Base-by-base conservation (phyloP, 1,140 invertebrate species). In the Leptinotarsa texana region DNA sequence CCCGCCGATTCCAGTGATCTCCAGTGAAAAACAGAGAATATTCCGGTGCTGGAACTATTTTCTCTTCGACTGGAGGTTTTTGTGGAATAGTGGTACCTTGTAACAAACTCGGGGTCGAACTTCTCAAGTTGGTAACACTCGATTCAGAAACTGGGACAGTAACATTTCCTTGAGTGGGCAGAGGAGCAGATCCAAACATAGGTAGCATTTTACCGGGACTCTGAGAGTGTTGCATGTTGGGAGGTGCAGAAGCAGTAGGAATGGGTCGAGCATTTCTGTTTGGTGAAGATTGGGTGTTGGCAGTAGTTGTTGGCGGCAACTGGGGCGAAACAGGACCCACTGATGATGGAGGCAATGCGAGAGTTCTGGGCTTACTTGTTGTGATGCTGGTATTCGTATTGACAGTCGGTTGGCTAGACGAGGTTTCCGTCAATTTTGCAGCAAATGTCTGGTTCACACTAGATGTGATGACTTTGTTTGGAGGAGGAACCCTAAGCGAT, bases 11-110 rank as follows among this genome's bases (percentile, higher is more conserved):
- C 75, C 75, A 79, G 51, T 77, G 89, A 24, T 89, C 88, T 33
- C 88, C 87, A 81, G 93, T 92, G 79, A 93, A 93, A 79, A 96
- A 95, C 6, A 95, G 87, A 1, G 93, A 93, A 84, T 95, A 96
- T 76, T 94, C 92, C 72, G 70, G 4, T 75, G 51, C 2, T 47
- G 61, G 3, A 72, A 18, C 2, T n/a, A 27, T n/a, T 49, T 70
- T 24, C 48, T 77, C 70, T 49, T 74, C 63, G 47, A 75, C 61
- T 22, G 67, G 68, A 33, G 73, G 76, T 61, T 76, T 77, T 24
- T 63, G 48, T 74, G 33, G 61, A 24, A 72, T 47, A 47, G 51
- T 63, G 74, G 78, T 80, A 63, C 51, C 6, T 27, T 69, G 33
- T 27, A 48, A n/a, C 17, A 42, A 42, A 49, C 42, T 73, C 15